phyloP scores from a whole-genome alignment of 2,888 invertebrate genomes.

The Volucella inanis region DNA sequence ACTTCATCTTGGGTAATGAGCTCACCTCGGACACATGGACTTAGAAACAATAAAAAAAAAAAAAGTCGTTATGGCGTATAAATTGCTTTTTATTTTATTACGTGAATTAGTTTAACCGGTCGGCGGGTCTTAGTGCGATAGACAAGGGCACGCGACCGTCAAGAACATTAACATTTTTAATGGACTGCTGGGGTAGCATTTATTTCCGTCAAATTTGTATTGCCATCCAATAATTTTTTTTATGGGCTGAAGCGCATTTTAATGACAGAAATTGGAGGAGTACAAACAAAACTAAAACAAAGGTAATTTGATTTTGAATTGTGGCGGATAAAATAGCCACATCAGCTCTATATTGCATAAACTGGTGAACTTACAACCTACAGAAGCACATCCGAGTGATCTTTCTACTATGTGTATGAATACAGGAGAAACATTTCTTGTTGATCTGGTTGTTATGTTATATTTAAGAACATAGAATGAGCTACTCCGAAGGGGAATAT shows the following conservation, averaged over 20 bases:
- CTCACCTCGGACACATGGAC: conserved; percentile 48
- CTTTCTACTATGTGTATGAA: too few relatives aligned
- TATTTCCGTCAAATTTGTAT: conserved; percentile 22
- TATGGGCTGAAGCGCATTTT: too few relatives aligned
- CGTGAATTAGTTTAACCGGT: conserved; percentile 61
- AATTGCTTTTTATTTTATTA: conserved; percentile 56
- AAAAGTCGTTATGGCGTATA: conserved; percentile 54
- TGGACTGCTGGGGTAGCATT: conserved; percentile 28
- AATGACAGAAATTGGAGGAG: not conserved
- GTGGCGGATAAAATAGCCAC: too few relatives aligned
- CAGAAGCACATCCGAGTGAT: too few relatives aligned
- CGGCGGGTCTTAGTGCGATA: not conserved
- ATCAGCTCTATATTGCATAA: too few relatives aligned
- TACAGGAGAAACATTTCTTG: too few relatives aligned
- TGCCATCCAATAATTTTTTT: conserved; percentile 3
- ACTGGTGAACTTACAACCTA: too few relatives aligned
- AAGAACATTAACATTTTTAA: conserved; percentile 41
- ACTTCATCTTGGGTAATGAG: conserved; percentile 54
- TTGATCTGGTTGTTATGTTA: too few relatives aligned
- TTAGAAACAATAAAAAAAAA: conserved; percentile 40
- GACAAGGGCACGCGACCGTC: conserved; percentile 60
- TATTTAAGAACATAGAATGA: too few relatives aligned
- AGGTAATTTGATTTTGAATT: not conserved
- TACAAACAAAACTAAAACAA: not conserved
- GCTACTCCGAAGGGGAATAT: too few relatives aligned